Conservation (phyloP, 92 coral and sea anemone genomes). For the Phenganax stokvisi region DNA sequence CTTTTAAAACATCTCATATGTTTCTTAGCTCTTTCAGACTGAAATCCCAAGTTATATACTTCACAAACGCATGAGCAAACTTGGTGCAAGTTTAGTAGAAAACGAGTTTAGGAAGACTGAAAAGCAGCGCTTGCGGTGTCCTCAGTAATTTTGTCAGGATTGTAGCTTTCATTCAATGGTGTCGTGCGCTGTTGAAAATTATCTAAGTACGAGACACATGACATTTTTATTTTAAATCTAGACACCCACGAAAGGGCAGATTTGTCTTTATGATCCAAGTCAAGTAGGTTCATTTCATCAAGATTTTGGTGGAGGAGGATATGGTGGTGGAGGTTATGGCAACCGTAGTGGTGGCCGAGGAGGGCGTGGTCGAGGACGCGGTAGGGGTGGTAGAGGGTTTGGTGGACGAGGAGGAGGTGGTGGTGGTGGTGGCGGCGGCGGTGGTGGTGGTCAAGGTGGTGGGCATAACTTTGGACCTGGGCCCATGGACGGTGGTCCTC, state of each 20-base stretch:
- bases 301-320: constrained; percentile 63
- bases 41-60: no score
- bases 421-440: constrained; percentile 46
- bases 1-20: no score
- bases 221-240: constrained; percentile 24
- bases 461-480: constrained; percentile 41
- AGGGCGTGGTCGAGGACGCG: constrained; percentile 50
- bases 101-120: no score
- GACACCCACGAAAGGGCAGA: constrained; percentile 81
- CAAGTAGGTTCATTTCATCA: constrained; percentile 53
- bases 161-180: background rate
- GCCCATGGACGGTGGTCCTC: constrained; percentile 23
- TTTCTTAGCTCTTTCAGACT: no score
- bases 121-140: no score
- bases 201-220: background rate
- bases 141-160: background rate
- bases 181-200: background rate
- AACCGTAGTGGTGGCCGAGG: constrained; percentile 56
- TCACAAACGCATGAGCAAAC: no score
- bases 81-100: no score
- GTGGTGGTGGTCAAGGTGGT: constrained; percentile 59
- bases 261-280: constrained; percentile 79
- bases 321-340: constrained; percentile 37
- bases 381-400: constrained; percentile 59
- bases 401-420: constrained; percentile 59